Conservation (phyloP, 1,140 invertebrate species). For the Leptopilina boulardi region DNA sequence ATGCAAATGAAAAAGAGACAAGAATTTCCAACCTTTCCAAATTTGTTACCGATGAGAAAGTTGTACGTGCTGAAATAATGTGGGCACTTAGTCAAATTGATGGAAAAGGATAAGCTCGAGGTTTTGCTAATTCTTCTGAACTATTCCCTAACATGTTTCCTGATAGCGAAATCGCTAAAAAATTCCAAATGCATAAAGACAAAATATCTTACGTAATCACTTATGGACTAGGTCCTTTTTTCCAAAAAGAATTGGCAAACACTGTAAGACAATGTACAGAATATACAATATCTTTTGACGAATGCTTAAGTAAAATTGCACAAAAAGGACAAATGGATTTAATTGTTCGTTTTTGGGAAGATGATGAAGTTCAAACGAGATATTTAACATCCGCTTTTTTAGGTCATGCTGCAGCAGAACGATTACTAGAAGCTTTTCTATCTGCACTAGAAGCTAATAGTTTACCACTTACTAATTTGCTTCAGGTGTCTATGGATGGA, state of each 20-base stretch:
- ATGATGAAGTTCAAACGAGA: neutral
- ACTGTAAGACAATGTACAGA: neutral
- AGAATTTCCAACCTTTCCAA: neutral
- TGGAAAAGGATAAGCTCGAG: neutral
- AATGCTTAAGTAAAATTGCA: neutral
- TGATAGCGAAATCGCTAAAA: constrained; percentile 9
- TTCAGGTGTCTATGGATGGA: constrained; percentile 1
- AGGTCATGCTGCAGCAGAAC: neutral
- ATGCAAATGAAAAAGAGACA: neutral
- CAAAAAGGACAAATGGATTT: constrained; percentile 28
- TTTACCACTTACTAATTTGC: neutral
- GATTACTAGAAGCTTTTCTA: neutral
- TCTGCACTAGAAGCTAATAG: neutral
- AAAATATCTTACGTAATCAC: neutral
- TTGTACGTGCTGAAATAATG: neutral
- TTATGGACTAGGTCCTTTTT: constrained; percentile 13
- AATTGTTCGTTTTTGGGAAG: constrained; percentile 1
- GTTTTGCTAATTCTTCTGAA: neutral
- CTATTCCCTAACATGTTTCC: neutral
- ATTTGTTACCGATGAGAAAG: neutral
- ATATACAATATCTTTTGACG: neutral
- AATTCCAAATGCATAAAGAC: constrained; percentile 1
- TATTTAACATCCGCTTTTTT: neutral
- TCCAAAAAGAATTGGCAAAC: neutral
- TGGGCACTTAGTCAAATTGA: neutral